Percentiles rank a stretch among this genome's conserved stretches.
These are phyloP conservation scores for Ochotona princeps DNA, from an alignment of 2,113 vertebrate genomes.

Conservation along the genomic window DNA sequence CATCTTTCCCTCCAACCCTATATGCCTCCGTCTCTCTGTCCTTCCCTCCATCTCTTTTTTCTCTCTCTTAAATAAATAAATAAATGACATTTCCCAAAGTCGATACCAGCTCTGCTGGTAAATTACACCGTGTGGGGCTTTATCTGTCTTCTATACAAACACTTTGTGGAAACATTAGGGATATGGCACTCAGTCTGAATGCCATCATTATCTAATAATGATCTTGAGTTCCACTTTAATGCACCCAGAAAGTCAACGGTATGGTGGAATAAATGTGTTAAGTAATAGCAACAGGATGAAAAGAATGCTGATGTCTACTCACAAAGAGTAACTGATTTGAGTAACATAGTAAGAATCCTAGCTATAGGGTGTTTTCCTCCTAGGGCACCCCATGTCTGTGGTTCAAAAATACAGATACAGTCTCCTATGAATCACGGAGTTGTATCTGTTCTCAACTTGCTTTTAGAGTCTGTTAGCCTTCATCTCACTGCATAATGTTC, in stretches of 20 bases:
- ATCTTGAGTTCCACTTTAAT: conserved; percentile 22
- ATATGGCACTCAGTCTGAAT: conserved; percentile 29
- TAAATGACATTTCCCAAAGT: background rate
- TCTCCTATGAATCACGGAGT: background rate
- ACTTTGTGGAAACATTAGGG: conserved; percentile 39
- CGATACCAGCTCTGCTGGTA: background rate
- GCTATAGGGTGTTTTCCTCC: background rate
- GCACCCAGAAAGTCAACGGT: conserved; percentile 10
- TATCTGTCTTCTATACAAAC: conserved; percentile 9
- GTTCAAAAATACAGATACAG: conserved; percentile 20
- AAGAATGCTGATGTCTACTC: background rate
- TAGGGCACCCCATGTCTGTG: background rate
- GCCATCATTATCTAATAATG: conserved; percentile 42
- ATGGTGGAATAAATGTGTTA: background rate
- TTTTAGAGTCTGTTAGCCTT: background rate
- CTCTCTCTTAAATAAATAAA: too few species aligned
- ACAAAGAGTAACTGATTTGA: background rate
- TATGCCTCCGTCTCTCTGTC: too few species aligned
- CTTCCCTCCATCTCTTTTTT: too few species aligned
- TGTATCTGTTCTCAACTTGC: background rate
- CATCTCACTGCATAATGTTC: background rate
- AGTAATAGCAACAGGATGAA: conserved; percentile 10
- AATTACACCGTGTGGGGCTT: background rate
- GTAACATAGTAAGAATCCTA: background rate
- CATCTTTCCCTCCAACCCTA: too few species aligned